Evolutionary conservation across 2,113 vertebrate genomes (phyloP), one percentile per base, ranked within the genome.

Genomic region (Misgurnus mizolepis): DNA sequence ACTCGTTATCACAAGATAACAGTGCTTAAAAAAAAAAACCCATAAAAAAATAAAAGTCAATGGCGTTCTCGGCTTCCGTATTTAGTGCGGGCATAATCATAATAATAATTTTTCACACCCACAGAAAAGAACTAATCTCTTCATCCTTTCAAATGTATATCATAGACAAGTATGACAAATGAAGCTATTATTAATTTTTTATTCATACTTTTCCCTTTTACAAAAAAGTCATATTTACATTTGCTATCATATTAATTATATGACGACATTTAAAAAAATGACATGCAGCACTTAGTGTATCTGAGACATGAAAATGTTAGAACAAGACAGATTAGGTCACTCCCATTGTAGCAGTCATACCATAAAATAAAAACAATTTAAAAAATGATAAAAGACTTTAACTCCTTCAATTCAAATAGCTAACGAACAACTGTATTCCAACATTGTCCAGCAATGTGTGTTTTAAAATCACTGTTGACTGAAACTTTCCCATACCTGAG

Each of bases 371-470:
- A 82, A 86, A 85, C 85, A 47, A 87, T 80, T 87, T 49, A 43
- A 75, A 83, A 65, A 78, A 62, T 76, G 3, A 58, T 12, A 80
- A 50, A 10, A 62, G 74, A 87, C 45, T 78, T 1, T 85, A 80
- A 82, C 17, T n/a, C 18, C 17, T 34, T 67, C 72, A 34, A 3
- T 39, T 78, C 12, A 87, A 77, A 14, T 74, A 45, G 69, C 83
- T 65, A 77, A 47, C 84, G 55, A 81, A 79, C 83, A 83, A 82
- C 79, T 87, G 77, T 84, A 84, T 62, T 85, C 85, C 86, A 88
- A 83, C 88, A 92, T 92, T 93, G 92, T 77, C 91, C 92, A 88
- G 89, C 90, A 91, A 93, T 91, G 88, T 87, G 81, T 68, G 73
- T 58, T 80, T 81, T 82, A 50, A 84, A 82, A 86, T 82, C 80